Conservation (phyloP, 2,113 vertebrate genomes). For the Tragelaphus imberbis region DNA sequence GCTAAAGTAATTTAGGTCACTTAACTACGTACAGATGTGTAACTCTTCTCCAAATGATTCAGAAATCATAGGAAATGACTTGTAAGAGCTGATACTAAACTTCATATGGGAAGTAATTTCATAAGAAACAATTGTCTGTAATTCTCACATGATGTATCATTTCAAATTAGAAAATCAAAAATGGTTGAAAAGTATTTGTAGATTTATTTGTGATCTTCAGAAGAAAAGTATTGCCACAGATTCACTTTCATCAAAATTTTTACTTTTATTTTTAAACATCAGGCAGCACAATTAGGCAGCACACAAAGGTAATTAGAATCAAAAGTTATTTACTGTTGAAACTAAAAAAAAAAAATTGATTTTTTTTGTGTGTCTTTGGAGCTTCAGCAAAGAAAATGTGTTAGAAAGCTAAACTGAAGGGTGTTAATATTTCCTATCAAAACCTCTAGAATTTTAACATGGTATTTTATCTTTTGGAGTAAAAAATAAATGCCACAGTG, state of each 20-base stretch:
- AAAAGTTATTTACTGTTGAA: background rate
- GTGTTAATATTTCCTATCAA: background rate
- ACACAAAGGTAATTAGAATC: background rate
- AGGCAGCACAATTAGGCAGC: background rate
- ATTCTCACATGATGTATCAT: background rate
- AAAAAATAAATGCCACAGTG: background rate
- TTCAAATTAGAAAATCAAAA: constrained; percentile 65
- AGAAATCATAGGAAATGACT: constrained; percentile 61
- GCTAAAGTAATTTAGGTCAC: constrained; percentile 63
- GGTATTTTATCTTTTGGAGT: background rate
- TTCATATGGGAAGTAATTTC: constrained; percentile 51
- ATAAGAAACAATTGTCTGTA: constrained; percentile 52
- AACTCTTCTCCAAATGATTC: constrained; percentile 41
- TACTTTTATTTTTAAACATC: background rate
- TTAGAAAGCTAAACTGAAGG: background rate
- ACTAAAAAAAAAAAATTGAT: background rate
- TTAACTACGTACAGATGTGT: constrained; percentile 38
- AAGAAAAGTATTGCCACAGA: background rate
- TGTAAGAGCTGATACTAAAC: constrained; percentile 47
- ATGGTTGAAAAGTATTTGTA: constrained; percentile 18
- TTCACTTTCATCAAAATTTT: background rate
- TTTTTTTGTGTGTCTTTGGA: background rate
- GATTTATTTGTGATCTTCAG: constrained; percentile 26
- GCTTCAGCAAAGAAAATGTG: background rate
- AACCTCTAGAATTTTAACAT: background rate